Percentiles rank a stretch among this genome's conserved stretches.
These are phyloP conservation scores for Agrilus planipennis DNA, from an alignment of 1,140 invertebrate genomes.

Conservation along the genomic window DNA sequence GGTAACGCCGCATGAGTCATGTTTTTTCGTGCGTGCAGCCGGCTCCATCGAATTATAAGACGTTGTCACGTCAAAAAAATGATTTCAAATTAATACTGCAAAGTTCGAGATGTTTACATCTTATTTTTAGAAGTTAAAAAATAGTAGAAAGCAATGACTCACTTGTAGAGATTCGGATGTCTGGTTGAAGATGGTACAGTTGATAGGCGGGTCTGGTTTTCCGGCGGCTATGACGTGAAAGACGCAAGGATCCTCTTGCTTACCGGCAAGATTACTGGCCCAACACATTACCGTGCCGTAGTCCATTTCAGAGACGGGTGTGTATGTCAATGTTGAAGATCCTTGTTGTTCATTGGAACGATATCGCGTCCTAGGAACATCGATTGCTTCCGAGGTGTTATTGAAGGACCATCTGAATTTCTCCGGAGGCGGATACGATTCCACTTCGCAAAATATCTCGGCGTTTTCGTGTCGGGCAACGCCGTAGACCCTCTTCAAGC, in stretches of 20 bases:
- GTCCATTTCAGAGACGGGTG: conserved; percentile 63
- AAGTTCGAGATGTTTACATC: no score
- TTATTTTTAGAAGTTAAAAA: no score
- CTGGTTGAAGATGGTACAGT: conserved; percentile 68
- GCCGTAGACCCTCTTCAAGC: conserved; percentile 70
- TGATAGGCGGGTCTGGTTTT: conserved; percentile 67
- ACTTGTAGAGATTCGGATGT: conserved; percentile 59
- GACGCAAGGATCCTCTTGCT: conserved; percentile 55
- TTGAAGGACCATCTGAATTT: conserved; percentile 84
- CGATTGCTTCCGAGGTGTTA: conserved; percentile 68
- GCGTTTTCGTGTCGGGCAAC: conserved; percentile 73
- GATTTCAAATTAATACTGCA: no score
- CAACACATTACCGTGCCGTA: conserved; percentile 57
- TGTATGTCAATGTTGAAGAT: conserved; percentile 64
- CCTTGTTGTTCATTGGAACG: conserved; percentile 46
- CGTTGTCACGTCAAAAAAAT: no score
- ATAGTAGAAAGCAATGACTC: not conserved
- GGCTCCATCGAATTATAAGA: no score
- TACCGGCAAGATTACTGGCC: conserved; percentile 52
- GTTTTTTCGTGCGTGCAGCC: no score
- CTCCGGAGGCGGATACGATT: conserved; percentile 71
- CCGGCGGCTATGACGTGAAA: conserved; percentile 64
- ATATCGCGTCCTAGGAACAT: conserved; percentile 52
- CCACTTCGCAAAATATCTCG: conserved; percentile 70
- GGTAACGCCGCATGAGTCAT: no score